Evolutionary conservation across 2,888 invertebrate species (phyloP), one percentile per base, ranked within the genome.

Genomic region (Eurytoma adleriae): DNA sequence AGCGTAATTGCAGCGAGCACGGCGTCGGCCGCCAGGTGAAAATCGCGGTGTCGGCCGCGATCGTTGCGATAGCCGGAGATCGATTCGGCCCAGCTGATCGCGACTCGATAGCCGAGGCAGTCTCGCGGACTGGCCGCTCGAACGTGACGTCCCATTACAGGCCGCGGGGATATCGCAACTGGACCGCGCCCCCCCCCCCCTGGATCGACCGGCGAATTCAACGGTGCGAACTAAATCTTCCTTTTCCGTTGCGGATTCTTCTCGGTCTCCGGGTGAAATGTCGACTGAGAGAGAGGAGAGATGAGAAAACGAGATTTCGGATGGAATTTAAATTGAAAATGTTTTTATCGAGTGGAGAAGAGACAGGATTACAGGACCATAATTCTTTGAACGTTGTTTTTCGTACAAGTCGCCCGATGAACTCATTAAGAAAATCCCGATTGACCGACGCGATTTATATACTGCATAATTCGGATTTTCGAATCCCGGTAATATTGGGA

Each of bases 111-210:
- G 10, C 10, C 40, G 24, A 24, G 24, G 24, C 24, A 24, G 2
- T 2, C 24, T 24, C 24, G 10, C 48, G 30, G 68, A 61, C 54
- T 61, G 64, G 75, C 76, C 70, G 80, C 14, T 76, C 75, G 48
- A 72, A 76, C 76, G 76, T 80, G 67, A 76, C 71, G 76, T 76
- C 61, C 72, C 71, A 80, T 76, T 80, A 80, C 52, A 30, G 70
- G 68, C 69, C 18, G 7, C 10, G 7, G 24, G 7, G 2, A 14
- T 30, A 27, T 27, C 12, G 61, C 61, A 3, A 14, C 61, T 20
- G 24, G 12, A 50, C 61, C 14, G 67, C 13, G n/a, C 18, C 62
- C 50, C 27, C 40, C 13, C 30, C 2, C n/a, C 1, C 30, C 5
- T 16, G 14, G 50, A 50, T 13, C 1, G 56, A 20, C 54, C 57